Evolutionary conservation across 1,140 invertebrate species (phyloP).

Genomic region (Hesperophylax magnus): DNA sequence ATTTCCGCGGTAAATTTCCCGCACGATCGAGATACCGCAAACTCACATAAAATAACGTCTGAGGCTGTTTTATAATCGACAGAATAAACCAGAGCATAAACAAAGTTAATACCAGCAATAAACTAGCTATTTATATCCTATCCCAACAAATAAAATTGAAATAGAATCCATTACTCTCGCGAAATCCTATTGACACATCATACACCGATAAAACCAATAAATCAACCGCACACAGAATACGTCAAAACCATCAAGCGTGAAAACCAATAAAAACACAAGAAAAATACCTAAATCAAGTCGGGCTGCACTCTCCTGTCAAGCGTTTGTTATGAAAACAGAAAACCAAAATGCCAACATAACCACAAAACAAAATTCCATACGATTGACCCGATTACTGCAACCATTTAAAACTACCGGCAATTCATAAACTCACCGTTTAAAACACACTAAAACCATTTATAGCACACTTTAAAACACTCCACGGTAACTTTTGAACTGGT

Average conservation of each 20-base stretch:
- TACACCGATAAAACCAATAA: background rate
- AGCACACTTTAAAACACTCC: no score
- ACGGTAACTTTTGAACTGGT: background rate
- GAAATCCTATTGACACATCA: background rate
- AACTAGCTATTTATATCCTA: constrained; percentile 26
- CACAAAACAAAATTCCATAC: background rate
- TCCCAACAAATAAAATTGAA: constrained; percentile 7
- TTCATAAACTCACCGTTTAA: no score
- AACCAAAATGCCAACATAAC: constrained; percentile 18
- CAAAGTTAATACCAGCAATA: constrained; percentile 23
- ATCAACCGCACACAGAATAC: constrained; percentile 4
- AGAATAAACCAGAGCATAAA: constrained; percentile 22
- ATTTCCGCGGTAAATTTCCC: background rate
- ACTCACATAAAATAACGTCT: background rate
- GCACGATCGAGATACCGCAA: constrained; percentile 14
- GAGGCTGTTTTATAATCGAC: constrained; percentile 15
- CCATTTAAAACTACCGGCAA: background rate
- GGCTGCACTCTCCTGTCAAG: constrained; percentile 3
- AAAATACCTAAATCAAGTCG: constrained; percentile 23
- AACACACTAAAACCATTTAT: no score
- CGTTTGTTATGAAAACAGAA: constrained; percentile 24
- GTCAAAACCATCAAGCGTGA: background rate
- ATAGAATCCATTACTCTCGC: background rate
- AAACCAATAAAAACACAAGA: constrained; percentile 12
- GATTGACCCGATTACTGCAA: constrained; percentile 1